Evolutionary conservation across 2,113 vertebrate species (phyloP), one percentile per base, ranked within the genome.

Genomic region (Neotoma lepida): DNA sequence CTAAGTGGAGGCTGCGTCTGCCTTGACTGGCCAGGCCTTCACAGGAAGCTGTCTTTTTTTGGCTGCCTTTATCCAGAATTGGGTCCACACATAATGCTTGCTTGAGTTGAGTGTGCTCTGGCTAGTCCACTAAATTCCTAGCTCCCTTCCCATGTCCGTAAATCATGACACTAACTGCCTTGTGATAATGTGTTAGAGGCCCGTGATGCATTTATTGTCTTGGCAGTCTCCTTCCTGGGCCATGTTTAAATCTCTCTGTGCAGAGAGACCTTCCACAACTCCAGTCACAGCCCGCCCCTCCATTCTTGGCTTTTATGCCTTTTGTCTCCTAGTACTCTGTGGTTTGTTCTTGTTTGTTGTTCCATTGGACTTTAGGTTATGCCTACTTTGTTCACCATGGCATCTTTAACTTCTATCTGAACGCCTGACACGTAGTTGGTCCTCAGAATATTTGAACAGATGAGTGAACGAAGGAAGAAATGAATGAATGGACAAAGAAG

Each of bases 241-340:
- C 8, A 12, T 63, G 33, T 39, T 74, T 33, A 54, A 18, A 51
- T 33, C 30, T 17, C 18, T 70, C 10, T 94, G 20, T 46, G 85
- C 28, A 33, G 20, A 90, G 61, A 84, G 58, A 61, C 51, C 24
- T 33, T 61, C 20, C 39, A 24, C 12, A 12, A 1, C 28, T 41
- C 7, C 1, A 2, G 39, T 14, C 49, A 24, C 9, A 3, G 46
- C 22, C 30, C 0, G 15, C 41, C 24, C 0, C 22, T 30, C 35
- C 28, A 35, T 33, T 44, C 28, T 3, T 77, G 64, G 9, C 35
- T 80, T 35, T 61, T 35, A 41, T 14, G 24, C 18, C 13, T 5
- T 1, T 46, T 49, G 6, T 14, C 85, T 74, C 8, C 6, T 9
- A n/a, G 44, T 4, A 22, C 77, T 87, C 71, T 74, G 73, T 61